These are phyloP conservation scores for Chiridota heheva DNA, from an alignment of 35 echinoderm and acorn worm species.

Conservation along the genomic window DNA sequence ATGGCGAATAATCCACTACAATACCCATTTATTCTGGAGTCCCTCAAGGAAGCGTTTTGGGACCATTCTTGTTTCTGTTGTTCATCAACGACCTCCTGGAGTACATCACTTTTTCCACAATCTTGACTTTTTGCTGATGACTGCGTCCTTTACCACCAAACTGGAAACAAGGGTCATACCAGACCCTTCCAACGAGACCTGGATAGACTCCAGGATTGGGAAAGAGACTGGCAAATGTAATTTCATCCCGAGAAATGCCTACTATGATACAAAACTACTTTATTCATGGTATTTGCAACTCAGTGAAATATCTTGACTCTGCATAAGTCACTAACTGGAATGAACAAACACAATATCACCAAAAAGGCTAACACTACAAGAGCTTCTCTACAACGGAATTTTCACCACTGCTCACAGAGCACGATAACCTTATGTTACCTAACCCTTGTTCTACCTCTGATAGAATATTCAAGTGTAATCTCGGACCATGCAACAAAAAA, in stretches of 20 bases:
- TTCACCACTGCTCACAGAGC: no score
- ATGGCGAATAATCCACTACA: not conserved
- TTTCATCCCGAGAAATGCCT: not conserved
- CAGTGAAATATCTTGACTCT: no score
- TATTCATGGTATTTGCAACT: no score
- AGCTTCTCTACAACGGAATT: no score
- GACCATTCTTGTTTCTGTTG: constrained; percentile 5
- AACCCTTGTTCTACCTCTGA: no score
- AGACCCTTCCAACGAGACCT: not conserved
- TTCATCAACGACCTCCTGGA: constrained; percentile 32
- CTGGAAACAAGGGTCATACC: not conserved
- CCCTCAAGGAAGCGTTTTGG: constrained; percentile 25
- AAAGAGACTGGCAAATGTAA: constrained; percentile 1
- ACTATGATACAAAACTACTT: not conserved
- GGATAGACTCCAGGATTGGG: not conserved
- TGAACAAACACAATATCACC: no score
- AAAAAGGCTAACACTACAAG: no score
- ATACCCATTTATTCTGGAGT: not conserved
- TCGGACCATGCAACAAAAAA: no score
- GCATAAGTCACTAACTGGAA: no score
- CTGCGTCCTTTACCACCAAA: not conserved
- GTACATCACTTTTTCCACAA: not conserved
- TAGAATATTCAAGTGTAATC: no score
- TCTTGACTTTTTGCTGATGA: constrained; percentile 10
- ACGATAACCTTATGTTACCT: no score